Percentiles rank a stretch among this genome's conserved stretches.
Evolutionary conservation across 2,797 vertebrate species (phyloP).

Genomic region (Phoxinus dragarum): DNA sequence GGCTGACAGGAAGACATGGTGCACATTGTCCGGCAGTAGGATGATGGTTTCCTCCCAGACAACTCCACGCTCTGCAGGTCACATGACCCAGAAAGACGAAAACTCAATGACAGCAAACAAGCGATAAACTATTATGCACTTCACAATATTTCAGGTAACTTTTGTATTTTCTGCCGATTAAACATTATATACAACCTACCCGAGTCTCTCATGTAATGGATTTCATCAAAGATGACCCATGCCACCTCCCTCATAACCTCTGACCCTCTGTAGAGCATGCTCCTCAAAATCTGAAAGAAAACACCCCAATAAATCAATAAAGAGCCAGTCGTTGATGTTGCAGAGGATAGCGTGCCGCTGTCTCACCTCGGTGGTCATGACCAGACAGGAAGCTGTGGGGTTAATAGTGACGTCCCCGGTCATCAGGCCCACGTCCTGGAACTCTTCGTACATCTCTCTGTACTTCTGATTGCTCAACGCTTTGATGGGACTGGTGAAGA

Average conservation of each 20-base stretch:
- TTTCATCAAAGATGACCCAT: constrained; percentile 99
- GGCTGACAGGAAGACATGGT: constrained; percentile 97
- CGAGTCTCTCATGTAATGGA: constrained; percentile 98
- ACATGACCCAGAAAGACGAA: constrained; percentile 25
- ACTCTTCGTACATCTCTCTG: constrained; percentile 99
- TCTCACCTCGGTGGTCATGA: constrained; percentile 97
- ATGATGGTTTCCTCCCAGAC: constrained; percentile 99
- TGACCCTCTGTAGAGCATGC: constrained; percentile 98
- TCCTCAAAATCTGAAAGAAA: constrained; percentile 89
- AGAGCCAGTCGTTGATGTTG: neutral
- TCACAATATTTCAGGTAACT: neutral
- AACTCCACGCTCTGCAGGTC: constrained; percentile 91
- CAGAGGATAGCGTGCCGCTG: neutral
- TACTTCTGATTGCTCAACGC: constrained; percentile 99
- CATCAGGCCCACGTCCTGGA: constrained; percentile 98
- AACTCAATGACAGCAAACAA: neutral
- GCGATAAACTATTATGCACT: neutral
- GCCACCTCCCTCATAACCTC: constrained; percentile 99
- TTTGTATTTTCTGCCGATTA: neutral
- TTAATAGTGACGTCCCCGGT: constrained; percentile 99
- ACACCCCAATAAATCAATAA: neutral
- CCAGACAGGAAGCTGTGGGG: constrained; percentile 95
- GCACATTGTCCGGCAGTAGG: constrained; percentile 97
- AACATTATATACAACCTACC: constrained; percentile 69
- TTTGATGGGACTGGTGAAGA: constrained; percentile 99